Evolutionary conservation across 2,113 vertebrate genomes (phyloP).

Genomic region (Chlamydotis undulata): DNA sequence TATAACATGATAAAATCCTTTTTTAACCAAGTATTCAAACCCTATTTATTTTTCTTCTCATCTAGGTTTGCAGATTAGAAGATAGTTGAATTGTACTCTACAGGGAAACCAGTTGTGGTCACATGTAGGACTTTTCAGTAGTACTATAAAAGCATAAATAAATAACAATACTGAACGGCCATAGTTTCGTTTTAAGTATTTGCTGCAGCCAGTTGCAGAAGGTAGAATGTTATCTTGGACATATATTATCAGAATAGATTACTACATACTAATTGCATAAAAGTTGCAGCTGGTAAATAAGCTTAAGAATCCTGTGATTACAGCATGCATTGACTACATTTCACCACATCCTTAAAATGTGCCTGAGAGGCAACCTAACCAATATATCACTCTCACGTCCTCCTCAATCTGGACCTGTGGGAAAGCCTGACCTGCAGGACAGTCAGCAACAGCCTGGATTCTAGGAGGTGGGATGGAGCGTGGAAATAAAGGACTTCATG

Average conservation of each 20-base stretch:
- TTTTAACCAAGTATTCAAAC: not conserved
- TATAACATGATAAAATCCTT: not conserved
- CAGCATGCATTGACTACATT: not conserved
- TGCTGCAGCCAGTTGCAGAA: not conserved
- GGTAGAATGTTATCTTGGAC: not conserved
- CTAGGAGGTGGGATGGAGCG: not conserved
- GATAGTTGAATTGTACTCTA: not conserved
- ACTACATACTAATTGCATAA: not conserved
- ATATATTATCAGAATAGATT: not conserved
- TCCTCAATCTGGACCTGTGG: not conserved
- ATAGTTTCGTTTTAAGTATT: not conserved
- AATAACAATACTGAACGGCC: not conserved
- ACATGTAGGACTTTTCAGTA: not conserved
- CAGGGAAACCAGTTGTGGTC: not conserved
- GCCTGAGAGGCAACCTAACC: not conserved
- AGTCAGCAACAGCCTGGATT: not conserved
- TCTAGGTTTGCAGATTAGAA: not conserved
- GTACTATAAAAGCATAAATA: not conserved
- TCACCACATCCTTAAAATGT: not conserved
- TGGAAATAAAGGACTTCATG: not conserved
- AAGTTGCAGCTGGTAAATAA: not conserved
- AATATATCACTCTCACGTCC: not conserved
- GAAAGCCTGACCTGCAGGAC: not conserved
- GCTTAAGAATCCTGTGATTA: not conserved
- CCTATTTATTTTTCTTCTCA: not conserved